phyloP scores from a whole-genome alignment of 2,888 invertebrate species.

The Chelonus formosanus region DNA sequence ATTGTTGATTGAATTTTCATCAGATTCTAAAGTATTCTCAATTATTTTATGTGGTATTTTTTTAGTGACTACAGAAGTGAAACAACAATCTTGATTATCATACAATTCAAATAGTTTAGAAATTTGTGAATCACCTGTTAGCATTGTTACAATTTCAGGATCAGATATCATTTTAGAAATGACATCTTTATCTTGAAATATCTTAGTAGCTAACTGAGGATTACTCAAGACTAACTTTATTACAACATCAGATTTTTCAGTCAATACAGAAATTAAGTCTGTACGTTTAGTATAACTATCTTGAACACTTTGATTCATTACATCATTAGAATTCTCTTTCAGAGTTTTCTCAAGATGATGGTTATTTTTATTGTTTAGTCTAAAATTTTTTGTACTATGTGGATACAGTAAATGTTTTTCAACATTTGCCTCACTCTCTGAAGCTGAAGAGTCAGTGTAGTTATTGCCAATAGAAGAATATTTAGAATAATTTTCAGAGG shows the following conservation, averaged over 20 bases:
- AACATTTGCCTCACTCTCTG: not conserved
- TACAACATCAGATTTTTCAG: constrained; percentile 45
- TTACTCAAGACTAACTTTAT: constrained; percentile 39
- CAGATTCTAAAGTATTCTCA: constrained; percentile 46
- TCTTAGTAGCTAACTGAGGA: constrained; percentile 46
- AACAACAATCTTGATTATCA: too few species aligned
- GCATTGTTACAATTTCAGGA: constrained; percentile 46
- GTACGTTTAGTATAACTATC: too few species aligned
- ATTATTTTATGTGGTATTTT: constrained; percentile 46
- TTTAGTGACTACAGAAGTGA: not conserved
- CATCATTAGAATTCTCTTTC: too few species aligned
- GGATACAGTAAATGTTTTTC: not conserved
- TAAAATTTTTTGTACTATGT: not conserved
- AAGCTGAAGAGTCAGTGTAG: not conserved
- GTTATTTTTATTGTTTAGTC: too few species aligned
- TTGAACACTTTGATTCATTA: too few species aligned
- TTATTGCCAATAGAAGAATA: not conserved
- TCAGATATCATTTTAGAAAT: constrained; percentile 55
- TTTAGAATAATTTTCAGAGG: too few species aligned
- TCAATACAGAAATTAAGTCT: constrained; percentile 40
- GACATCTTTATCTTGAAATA: constrained; percentile 53
- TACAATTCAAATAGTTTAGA: constrained; percentile 44
- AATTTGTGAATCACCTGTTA: constrained; percentile 55
- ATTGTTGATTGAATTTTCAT: constrained; percentile 50
- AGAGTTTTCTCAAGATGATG: too few species aligned